Percentiles rank a stretch among this genome's conserved stretches.
Evolutionary conservation across 2,113 vertebrate species (phyloP).

Genomic region (Forbesichthys papilliferus): DNA sequence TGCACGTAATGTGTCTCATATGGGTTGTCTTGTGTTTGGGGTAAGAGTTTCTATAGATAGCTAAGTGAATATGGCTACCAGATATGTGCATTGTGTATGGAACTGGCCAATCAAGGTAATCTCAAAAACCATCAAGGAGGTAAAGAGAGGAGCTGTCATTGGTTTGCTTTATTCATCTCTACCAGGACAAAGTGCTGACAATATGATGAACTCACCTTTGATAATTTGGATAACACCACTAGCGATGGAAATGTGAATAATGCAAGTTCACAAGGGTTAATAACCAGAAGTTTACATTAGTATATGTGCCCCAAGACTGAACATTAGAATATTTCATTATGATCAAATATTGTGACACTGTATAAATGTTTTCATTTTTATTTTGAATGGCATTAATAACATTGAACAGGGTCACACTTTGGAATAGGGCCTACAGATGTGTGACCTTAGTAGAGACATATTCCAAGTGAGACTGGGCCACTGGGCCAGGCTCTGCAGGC

Average conservation of each 20-base stretch:
- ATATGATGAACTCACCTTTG: constrained; percentile 37
- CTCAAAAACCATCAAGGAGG: constrained; percentile 29
- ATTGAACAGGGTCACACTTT: too few relatives aligned
- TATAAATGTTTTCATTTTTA: too few relatives aligned
- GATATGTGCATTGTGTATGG: constrained; percentile 1
- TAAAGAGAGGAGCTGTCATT: constrained; percentile 64
- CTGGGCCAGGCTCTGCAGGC: too few relatives aligned
- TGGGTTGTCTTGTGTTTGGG: too few relatives aligned
- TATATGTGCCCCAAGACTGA: not conserved
- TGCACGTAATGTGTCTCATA: too few relatives aligned
- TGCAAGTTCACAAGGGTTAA: constrained; percentile 6
- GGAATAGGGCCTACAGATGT: too few relatives aligned
- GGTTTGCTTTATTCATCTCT: constrained; percentile 50
- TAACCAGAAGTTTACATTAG: not conserved
- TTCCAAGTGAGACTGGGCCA: too few relatives aligned
- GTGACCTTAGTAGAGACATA: too few relatives aligned
- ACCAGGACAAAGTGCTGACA: constrained; percentile 34
- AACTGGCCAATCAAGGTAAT: constrained; percentile 17
- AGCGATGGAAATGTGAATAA: constrained; percentile 1
- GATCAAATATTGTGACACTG: too few relatives aligned
- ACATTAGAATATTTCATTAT: not conserved
- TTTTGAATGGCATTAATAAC: too few relatives aligned
- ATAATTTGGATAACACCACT: constrained; percentile 7
- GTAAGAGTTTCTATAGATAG: too few relatives aligned
- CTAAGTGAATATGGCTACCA: too few relatives aligned